Evolutionary conservation across 92 coral and sea anemone species (phyloP).

Genomic region (Parazoanthus darwini): DNA sequence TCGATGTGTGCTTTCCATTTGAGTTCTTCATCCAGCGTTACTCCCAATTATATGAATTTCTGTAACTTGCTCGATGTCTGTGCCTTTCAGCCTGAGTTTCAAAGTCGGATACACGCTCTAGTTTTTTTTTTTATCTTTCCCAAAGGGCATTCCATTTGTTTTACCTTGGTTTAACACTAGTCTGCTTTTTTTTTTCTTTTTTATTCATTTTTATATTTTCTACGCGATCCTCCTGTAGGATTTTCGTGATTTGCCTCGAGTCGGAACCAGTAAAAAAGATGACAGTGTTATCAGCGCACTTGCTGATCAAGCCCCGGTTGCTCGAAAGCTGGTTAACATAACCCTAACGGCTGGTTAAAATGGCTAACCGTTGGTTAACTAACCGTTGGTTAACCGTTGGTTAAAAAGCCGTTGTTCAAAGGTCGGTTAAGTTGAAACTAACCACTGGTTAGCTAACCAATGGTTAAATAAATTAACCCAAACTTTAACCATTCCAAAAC

Average conservation of each 20-base stretch:
- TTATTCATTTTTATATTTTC: too few species aligned
- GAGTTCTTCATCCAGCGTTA: background rate
- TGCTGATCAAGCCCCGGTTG: too few species aligned
- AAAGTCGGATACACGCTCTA: background rate
- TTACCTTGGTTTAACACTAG: conserved; percentile 51
- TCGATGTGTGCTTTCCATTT: background rate
- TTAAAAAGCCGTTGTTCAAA: too few species aligned
- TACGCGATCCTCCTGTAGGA: conserved; percentile 46
- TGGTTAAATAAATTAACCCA: too few species aligned
- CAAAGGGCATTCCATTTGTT: conserved; percentile 43
- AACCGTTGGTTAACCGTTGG: too few species aligned
- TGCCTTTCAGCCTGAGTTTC: background rate
- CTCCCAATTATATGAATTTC: background rate
- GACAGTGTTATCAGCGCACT: conserved; percentile 52
- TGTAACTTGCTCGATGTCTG: background rate
- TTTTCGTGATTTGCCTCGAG: background rate
- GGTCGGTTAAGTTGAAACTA: too few species aligned
- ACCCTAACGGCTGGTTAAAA: too few species aligned
- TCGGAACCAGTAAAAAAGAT: conserved; percentile 18
- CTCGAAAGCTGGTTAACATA: too few species aligned
- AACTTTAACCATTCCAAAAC: too few species aligned
- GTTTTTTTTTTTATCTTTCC: background rate
- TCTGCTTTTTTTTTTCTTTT: conserved; percentile 42
- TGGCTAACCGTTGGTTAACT: too few species aligned
- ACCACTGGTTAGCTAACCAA: too few species aligned